A percentile compares a stretch with the other conserved stretches of the same genome.
Evolutionary conservation across 2,888 invertebrate species (phyloP).

Genomic region (Pandemis cinnamomeana): DNA sequence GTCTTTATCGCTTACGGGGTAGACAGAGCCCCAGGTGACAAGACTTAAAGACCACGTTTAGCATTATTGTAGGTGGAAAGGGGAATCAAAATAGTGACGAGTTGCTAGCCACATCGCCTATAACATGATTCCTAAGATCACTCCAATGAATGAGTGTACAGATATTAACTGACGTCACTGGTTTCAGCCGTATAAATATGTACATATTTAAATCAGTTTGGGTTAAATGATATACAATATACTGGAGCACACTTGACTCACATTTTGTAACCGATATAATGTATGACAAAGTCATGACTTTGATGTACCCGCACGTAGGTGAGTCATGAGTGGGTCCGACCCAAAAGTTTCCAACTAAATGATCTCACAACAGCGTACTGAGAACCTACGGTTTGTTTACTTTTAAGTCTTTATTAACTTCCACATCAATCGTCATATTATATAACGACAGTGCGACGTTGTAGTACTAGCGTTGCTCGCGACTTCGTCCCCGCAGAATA

Average conservation of each 20-base stretch:
- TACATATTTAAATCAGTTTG: too few relatives aligned
- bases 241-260: not conserved
- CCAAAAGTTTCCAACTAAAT: slow-evolving; percentile 60
- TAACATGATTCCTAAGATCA: too few relatives aligned
- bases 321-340: slow-evolving; percentile 49
- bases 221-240: not conserved
- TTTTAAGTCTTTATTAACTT: slow-evolving; percentile 36
- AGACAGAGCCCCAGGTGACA: too few relatives aligned
- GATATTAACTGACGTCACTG: not conserved
- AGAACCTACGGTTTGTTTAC: slow-evolving; percentile 46
- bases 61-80: too few relatives aligned
- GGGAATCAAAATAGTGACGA: too few relatives aligned
- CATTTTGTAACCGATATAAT: slow-evolving; percentile 9
- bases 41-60: too few relatives aligned
- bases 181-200: not conserved
- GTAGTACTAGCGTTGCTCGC: not conserved
- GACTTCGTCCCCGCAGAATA: too few relatives aligned
- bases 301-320: slow-evolving; percentile 58
- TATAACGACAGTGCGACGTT: not conserved
- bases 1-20: too few relatives aligned
- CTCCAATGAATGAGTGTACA: not conserved
- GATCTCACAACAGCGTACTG: slow-evolving; percentile 64
- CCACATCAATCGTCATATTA: slow-evolving; percentile 43
- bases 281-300: slow-evolving; percentile 47
- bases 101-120: too few relatives aligned